Evolutionary conservation across 1,140 invertebrate genomes (phyloP).

Genomic region (Formica selysi): DNA sequence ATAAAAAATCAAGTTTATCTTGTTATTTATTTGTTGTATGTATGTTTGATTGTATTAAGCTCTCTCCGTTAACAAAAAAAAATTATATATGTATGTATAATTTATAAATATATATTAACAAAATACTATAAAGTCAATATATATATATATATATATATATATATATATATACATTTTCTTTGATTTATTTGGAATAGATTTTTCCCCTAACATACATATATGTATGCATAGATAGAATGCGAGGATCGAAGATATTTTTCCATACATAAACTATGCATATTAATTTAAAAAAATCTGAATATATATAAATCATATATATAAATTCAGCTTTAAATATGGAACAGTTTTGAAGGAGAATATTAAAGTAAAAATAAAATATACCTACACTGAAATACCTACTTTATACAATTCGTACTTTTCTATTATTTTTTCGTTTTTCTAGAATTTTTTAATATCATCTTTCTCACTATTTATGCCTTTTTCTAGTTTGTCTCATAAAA

Average conservation of each 20-base stretch:
- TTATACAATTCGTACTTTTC: not conserved
- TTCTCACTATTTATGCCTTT: not conserved
- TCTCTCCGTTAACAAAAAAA: too few relatives aligned
- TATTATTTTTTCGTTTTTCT: not conserved
- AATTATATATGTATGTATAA: too few relatives aligned
- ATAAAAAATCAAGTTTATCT: too few relatives aligned
- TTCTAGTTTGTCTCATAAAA: not conserved
- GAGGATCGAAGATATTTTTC: not conserved
- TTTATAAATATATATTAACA: too few relatives aligned
- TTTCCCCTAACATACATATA: not conserved
- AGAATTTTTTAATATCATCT: not conserved
- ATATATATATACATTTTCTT: not conserved
- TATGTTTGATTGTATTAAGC: too few relatives aligned
- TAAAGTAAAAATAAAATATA: slow-evolving; percentile 1
- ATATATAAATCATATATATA: not conserved
- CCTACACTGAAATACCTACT: too few relatives aligned
- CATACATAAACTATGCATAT: not conserved
- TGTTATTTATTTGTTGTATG: too few relatives aligned
- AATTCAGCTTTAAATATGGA: not conserved
- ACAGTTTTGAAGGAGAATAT: not conserved
- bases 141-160: too few relatives aligned
- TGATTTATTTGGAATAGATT: not conserved
- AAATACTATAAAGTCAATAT: too few relatives aligned
- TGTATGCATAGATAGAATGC: not conserved
- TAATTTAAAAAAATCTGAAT: not conserved